These are phyloP conservation scores for Lagodon rhomboides DNA, from an alignment of 2,797 vertebrate genomes.

Conservation along the genomic window DNA sequence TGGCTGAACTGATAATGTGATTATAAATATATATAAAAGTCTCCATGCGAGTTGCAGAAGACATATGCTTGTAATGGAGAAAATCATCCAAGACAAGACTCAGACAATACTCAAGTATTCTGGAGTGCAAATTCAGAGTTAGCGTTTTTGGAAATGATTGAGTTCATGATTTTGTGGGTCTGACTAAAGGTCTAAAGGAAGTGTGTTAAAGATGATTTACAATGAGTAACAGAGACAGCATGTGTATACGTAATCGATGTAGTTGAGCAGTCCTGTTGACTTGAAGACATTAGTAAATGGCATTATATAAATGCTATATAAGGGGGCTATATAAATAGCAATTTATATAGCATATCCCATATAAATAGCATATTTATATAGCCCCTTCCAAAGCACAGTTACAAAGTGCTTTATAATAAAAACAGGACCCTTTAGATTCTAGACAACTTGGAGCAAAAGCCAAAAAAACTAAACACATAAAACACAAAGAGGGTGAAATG, in stretches of 20 bases:
- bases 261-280: background rate
- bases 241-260: background rate
- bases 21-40: constrained; percentile 50
- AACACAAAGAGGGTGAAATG: too few relatives aligned
- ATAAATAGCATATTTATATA: too few relatives aligned
- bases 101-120: constrained; percentile 18
- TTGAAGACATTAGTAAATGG: background rate
- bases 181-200: constrained; percentile 3
- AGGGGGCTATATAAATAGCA: too few relatives aligned
- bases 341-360: too few relatives aligned
- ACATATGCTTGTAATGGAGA: constrained; percentile 17
- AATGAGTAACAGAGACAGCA: background rate
- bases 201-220: background rate
- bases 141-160: background rate
- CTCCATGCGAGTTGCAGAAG: constrained; percentile 48
- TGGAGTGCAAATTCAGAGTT: background rate
- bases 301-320: background rate
- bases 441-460: too few relatives aligned
- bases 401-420: too few relatives aligned
- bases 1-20: constrained; percentile 47
- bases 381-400: too few relatives aligned
- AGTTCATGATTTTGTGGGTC: constrained; percentile 10
- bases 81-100: constrained; percentile 26
- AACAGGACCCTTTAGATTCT: too few relatives aligned
- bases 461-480: too few relatives aligned